Percentiles rank a stretch among this genome's conserved stretches.
Conservation (phyloP, 2,888 invertebrate genomes). For the Minunthozetes semirufus region DNA sequence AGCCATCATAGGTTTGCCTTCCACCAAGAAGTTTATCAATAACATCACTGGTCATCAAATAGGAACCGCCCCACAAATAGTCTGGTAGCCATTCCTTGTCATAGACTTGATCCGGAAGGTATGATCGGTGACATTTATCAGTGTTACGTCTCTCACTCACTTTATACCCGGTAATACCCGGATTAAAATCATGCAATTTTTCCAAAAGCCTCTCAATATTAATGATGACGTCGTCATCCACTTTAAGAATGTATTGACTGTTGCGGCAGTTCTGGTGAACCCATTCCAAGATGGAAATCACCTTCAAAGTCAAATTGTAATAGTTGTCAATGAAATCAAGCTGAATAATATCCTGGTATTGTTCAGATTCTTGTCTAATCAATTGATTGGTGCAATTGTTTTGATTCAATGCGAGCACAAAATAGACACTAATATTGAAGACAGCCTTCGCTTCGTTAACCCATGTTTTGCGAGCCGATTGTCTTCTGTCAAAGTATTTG, state of each 20-base stretch:
- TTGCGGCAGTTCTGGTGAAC: constrained; percentile 11
- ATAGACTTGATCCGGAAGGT: too few species aligned
- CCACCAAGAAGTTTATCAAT: too few species aligned
- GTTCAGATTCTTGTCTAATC: constrained; percentile 23
- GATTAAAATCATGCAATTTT: too few species aligned
- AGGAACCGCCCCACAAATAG: too few species aligned
- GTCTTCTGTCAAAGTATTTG: too few species aligned
- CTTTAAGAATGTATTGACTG: constrained; percentile 29
- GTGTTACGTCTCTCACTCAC: too few species aligned
- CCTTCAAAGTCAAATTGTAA: constrained; percentile 35
- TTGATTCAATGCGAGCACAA: constrained; percentile 28
- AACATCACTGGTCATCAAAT: too few species aligned
- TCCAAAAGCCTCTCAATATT: not conserved
- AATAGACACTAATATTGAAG: constrained; percentile 26
- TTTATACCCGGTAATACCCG: too few species aligned
- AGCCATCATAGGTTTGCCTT: too few species aligned
- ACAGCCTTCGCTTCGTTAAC: not conserved
- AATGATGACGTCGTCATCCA: constrained; percentile 36
- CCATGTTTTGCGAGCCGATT: too few species aligned
- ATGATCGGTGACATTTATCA: too few species aligned
- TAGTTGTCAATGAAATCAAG: constrained; percentile 33
- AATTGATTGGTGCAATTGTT: not conserved
- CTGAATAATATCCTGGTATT: constrained; percentile 34
- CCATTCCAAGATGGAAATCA: constrained; percentile 36
- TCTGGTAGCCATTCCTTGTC: too few species aligned